Evolutionary conservation across 2,888 invertebrate species (phyloP).

Genomic region (Chesias legatella): DNA sequence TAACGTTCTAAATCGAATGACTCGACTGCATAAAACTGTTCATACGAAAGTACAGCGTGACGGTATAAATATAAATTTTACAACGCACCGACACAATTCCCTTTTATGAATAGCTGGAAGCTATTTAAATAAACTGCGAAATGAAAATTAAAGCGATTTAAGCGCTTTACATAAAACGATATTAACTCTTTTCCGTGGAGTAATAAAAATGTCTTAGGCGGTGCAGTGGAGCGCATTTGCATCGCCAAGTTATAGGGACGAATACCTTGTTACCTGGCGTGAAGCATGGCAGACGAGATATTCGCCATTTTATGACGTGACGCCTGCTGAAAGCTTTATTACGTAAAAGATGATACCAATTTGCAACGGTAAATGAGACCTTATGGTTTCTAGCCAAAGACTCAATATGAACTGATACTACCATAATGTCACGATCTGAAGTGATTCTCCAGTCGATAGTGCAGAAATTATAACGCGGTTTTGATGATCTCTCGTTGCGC

Average conservation of each 20-base stretch:
- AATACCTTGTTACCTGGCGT: constrained; percentile 10
- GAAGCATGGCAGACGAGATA: constrained; percentile 36
- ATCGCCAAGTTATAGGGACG: constrained; percentile 45
- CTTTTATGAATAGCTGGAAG: constrained; percentile 16
- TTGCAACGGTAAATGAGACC: constrained; percentile 27
- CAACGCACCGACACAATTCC: constrained; percentile 13
- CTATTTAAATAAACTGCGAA: constrained; percentile 32
- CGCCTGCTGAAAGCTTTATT: constrained; percentile 42
- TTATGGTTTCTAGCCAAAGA: constrained; percentile 28
- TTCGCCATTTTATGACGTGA: constrained; percentile 48
- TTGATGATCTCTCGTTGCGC: constrained; percentile 50
- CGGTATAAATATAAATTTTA: constrained; percentile 9
- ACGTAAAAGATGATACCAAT: constrained; percentile 31
- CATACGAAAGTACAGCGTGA: constrained; percentile 7
- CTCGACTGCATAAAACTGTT: constrained; percentile 10
- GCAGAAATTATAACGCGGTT: constrained; percentile 54
- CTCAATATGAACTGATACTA: constrained; percentile 29
- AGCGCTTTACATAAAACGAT: constrained; percentile 55
- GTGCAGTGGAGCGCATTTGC: constrained; percentile 54
- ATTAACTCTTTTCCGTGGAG: constrained; percentile 55
- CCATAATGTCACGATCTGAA: constrained; percentile 25
- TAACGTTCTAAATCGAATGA: constrained; percentile 2
- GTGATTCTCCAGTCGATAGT: constrained; percentile 42
- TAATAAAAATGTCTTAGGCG: constrained; percentile 60
- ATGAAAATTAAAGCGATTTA: constrained; percentile 45